Base-by-base conservation (phyloP, 2,888 invertebrate species). In the Napeogenes sylphis region DNA sequence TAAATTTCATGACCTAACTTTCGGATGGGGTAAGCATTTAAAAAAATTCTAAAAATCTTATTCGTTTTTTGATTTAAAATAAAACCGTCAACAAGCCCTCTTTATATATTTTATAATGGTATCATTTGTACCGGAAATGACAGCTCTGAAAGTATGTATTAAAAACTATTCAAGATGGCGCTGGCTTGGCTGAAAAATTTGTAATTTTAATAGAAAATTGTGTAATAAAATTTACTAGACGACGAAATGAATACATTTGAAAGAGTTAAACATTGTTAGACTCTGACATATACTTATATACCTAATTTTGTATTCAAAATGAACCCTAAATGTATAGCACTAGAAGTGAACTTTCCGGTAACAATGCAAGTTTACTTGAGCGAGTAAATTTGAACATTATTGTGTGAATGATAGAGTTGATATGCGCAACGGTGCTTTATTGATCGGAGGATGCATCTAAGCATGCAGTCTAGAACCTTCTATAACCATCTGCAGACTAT, bases 371-470 rank as follows among this genome's bases (percentile, higher is more conserved):
- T 10, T 14, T 46, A 45, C 60, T 59, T 55, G 45, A 60, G 13
- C 42, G 10, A 33, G 32, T 33, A n/a, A 62, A 53, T 66, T 64
- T 60, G 55, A 58, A 64, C 66, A 54, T 45, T 66, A 62, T 60
- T 55, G 8, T 57, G 4, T 47, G 33, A 33, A n/a, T 4, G 32
- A 62, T 60, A 64, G 53, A 51, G 66, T 58, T 12, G 45, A 57
- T 58, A 51, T 45, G n/a, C 45, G 13, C 53, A 30, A 64, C 58
- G 53, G 61, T n/a, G 61, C 13, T 55, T 5, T 66, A 66, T 66
- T 59, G 66, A 64, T 66, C 59, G 59, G 32, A 55, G 58, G 63
- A 62, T 64, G 66, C 61, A 64, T 59, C 62, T 56, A 30, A 59
- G 46, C 58, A 59, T 66, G 64, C 62, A 62, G 63, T 63, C 46